Evolutionary conservation across 2,113 vertebrate species (phyloP).

Genomic region (Phalacrocorax carbo): DNA sequence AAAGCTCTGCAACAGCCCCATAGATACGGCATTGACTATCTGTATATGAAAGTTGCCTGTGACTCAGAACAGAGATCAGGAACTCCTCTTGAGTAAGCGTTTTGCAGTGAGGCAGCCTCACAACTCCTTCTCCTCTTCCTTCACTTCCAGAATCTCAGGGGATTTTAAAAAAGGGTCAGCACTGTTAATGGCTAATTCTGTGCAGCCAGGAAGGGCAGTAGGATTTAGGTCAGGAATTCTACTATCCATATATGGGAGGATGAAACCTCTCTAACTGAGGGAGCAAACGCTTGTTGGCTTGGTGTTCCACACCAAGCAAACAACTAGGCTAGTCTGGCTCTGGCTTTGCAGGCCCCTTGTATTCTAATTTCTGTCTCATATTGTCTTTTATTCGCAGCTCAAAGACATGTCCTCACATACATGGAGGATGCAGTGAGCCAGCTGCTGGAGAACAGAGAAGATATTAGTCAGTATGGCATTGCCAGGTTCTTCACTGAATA

Average conservation of each 20-base stretch:
- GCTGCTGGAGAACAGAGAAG: slow-evolving; percentile 91
- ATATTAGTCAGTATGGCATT: slow-evolving; percentile 88
- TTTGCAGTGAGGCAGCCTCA: not conserved
- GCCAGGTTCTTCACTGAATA: slow-evolving; percentile 95
- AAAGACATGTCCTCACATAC: slow-evolving; percentile 89
- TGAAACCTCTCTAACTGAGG: not conserved
- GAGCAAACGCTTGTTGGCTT: not conserved
- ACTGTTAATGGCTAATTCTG: not conserved
- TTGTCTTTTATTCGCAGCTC: slow-evolving; percentile 75
- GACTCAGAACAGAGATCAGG: not conserved
- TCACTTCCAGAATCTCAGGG: not conserved
- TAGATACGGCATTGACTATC: not conserved
- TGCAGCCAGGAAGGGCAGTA: not conserved
- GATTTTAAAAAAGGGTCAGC: not conserved
- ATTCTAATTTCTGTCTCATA: slow-evolving; percentile 33
- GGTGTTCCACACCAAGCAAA: not conserved
- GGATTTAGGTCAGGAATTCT: not conserved
- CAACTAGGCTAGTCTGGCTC: not conserved
- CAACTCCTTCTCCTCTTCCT: not conserved
- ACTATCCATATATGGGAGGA: not conserved
- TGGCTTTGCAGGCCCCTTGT: not conserved
- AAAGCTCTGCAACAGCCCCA: not conserved
- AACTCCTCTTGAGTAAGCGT: not conserved
- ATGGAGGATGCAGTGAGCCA: slow-evolving; percentile 93
- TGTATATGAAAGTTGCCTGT: not conserved